A percentile compares a stretch with the other conserved stretches of the same genome.
Evolutionary conservation across 2,797 vertebrate species (phyloP).

Genomic region (Molossus alvarezi): DNA sequence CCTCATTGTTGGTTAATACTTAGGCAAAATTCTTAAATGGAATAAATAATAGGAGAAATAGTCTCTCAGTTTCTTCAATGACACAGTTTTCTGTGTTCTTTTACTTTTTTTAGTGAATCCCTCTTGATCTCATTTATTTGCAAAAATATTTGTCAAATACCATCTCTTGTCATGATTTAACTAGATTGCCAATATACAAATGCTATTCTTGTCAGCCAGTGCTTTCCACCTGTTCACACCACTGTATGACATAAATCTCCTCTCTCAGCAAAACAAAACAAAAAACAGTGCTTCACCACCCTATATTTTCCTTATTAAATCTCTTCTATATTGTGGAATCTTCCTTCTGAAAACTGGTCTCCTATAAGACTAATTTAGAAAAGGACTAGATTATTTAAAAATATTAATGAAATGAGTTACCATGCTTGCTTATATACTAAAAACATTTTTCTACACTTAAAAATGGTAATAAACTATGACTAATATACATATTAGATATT

Average conservation of each 20-base stretch:
- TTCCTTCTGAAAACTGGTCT: not conserved
- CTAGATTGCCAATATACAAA: not conserved
- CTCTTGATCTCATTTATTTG: not conserved
- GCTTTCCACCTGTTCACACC: accelerated
- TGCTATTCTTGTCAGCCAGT: accelerated
- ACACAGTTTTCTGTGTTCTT: not conserved
- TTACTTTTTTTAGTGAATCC: not conserved
- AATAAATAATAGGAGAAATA: not conserved
- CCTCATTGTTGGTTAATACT: not conserved
- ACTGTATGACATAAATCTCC: not conserved
- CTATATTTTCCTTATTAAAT: not conserved
- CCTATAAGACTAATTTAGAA: not conserved
- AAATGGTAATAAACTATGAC: not conserved
- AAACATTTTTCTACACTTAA: not conserved
- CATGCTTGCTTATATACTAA: not conserved
- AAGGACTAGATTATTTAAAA: not conserved
- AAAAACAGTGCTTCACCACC: not conserved
- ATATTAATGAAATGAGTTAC: not conserved
- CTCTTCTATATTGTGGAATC: not conserved
- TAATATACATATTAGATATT: not conserved
- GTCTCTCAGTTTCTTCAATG: not conserved
- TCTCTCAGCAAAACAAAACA: not conserved
- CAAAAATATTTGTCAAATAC: not conserved
- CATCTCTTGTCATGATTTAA: not conserved
- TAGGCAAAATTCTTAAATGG: not conserved